Evolutionary conservation across 1,140 invertebrate genomes (phyloP).

Genomic region (Neodiprion virginianus): DNA sequence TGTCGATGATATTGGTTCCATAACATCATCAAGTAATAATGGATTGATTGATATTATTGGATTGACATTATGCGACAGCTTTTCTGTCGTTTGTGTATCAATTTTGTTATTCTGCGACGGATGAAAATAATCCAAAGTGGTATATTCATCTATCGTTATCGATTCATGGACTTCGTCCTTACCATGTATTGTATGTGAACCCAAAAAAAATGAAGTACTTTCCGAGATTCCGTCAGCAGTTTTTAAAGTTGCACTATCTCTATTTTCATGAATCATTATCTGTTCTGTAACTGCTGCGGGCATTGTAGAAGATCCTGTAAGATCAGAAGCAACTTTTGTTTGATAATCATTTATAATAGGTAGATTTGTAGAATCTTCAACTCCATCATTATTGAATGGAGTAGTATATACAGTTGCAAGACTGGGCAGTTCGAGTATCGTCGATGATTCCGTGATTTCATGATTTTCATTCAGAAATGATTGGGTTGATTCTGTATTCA

Average conservation of each 20-base stretch:
- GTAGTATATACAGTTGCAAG: neutral
- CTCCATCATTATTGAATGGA: neutral
- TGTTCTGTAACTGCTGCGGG: neutral
- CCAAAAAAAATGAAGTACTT: neutral
- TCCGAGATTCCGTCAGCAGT: neutral
- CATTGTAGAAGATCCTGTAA: neutral
- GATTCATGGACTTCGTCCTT: neutral
- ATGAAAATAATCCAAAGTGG: neutral
- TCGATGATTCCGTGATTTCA: neutral
- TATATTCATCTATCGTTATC: neutral
- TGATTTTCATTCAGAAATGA: neutral
- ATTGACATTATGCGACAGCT: neutral
- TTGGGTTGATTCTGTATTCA: neutral
- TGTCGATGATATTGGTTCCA: neutral
- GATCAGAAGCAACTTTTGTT: neutral
- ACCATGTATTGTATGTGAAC: neutral
- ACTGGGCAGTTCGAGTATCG: neutral
- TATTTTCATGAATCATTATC: neutral
- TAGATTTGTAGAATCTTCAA: no score
- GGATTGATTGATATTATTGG: neutral
- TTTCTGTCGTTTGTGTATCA: neutral
- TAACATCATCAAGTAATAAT: constrained; percentile 1
- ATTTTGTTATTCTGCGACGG: neutral
- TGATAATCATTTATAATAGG: neutral
- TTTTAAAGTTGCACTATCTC: neutral